Base-by-base conservation (phyloP, 2,888 invertebrate species). In the Punctoribates punctum region DNA sequence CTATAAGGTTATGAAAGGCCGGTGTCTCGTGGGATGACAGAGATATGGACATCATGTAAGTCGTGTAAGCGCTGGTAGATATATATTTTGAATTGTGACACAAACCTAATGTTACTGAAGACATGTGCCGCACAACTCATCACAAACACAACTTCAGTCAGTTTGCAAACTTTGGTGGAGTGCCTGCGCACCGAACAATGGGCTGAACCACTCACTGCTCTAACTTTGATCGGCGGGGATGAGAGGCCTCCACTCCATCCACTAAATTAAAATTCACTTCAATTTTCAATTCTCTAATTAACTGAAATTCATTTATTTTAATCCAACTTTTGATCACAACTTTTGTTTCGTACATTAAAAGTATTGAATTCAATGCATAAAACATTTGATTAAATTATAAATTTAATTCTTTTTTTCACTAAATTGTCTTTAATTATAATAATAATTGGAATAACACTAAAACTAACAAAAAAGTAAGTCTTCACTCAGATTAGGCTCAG, bases 111-210 rank as follows among this genome's bases (percentile, higher is more conserved):
- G 70, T 9, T 70, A 46, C 38, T 70, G 42, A 42, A 70, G 70
- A 70, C 70, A 70, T 70, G 70, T 70, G 70, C 70, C 70, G 42
- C 70, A 34, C 34, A 34, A 34, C 34, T 34, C 34, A 34, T 34
- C 34, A 34, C 34, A 34, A 29, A 70, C 70, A 70, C 70, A n/a
- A 70, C 23, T 42, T 42, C 11, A 20, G 25, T 60, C 11, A 20
- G 25, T 42, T n/a, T 42, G 5, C 23, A 42, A 70, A 70, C 20
- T 42, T 25, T 20, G 42, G n/a, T 70, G 8, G 23, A 70, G n/a
- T 70, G 70, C 70, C 42, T 70, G 70, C 70, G 70, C 70, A 70
- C 42, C 38, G 23, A 46, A 38, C 20, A 13, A 70, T 42, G 70
- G 70, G 42, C 70, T 70, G 46, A 70, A 20, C 70, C 70, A 70